Evolutionary conservation across 2,888 invertebrate genomes (phyloP).

Genomic region (Hemicrepidius hirtus): DNA sequence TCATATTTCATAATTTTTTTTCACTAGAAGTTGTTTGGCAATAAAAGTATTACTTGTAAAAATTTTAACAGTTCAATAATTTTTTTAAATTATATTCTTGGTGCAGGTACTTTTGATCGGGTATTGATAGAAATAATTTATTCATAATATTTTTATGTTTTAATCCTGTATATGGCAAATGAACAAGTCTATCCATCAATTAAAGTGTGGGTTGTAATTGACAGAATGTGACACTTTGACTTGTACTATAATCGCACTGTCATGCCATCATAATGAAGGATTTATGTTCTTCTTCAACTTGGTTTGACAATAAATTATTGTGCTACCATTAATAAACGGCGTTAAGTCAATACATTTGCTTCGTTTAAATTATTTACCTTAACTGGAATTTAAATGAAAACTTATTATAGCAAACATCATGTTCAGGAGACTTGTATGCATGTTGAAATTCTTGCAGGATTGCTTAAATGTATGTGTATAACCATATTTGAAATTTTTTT

Average conservation of each 20-base stretch:
- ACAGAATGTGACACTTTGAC: constrained; percentile 14
- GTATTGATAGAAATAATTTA: constrained; percentile 8
- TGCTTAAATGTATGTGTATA: too few relatives aligned
- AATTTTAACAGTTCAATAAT: not conserved
- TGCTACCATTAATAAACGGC: not conserved
- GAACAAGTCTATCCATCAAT: constrained; percentile 22
- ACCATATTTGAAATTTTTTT: too few relatives aligned
- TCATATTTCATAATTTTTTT: constrained; percentile 2
- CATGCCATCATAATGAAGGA: constrained; percentile 8
- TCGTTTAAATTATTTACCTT: not conserved
- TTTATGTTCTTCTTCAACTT: constrained; percentile 2
- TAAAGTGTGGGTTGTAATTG: constrained; percentile 8
- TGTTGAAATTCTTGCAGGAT: too few relatives aligned
- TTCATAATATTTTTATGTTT: constrained; percentile 3
- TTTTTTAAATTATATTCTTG: not conserved
- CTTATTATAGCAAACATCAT: too few relatives aligned
- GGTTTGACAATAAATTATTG: constrained; percentile 11
- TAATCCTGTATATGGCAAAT: constrained; percentile 1
- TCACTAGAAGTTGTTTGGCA: not conserved
- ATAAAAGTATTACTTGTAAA: constrained; percentile 1
- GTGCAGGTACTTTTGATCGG: not conserved
- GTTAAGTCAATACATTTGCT: not conserved
- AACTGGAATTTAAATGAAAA: too few relatives aligned
- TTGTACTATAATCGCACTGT: constrained; percentile 9
- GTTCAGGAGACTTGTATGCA: too few relatives aligned